Base-by-base conservation (phyloP, 2,797 vertebrate genomes). In the Petrocephalus schoutedeni region DNA sequence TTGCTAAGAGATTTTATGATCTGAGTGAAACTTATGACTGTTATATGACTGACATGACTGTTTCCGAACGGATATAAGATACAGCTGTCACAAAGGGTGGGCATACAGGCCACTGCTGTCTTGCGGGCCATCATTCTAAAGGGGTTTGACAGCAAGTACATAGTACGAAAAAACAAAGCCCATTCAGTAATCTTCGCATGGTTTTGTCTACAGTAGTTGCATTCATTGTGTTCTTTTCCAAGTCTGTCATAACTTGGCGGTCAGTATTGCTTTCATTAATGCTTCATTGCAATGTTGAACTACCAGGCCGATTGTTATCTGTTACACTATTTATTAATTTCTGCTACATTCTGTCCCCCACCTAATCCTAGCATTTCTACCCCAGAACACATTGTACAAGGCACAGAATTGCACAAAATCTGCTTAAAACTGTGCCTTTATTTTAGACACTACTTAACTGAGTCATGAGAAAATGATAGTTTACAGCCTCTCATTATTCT, bases 401-500 rank as follows among this genome's bases (percentile, higher is more conserved):
- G 36, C 19, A 54, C 16, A 64, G 19, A 64, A 61, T 28, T 86
- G 28, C 36, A 36, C 58, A 49, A 87, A 87, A 87, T 87, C 58
- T 88, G 36, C 57, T 53, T 88, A 88, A 71, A 84, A 85, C 57
- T 53, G 41, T 19, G 36, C 23, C 49, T 41, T 56, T 71, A 83
- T 67, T 83, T 85, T 59, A 64, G 45, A 53, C n/a, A 14, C 19
- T 54, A 64, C 80, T 88, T 36, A 41, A 45, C 80, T 80, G 23
- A 82, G 23, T 53, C 57, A 88, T 61, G 49, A 23, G 58, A 58
- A 85, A 84, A 54, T 45, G 10, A 45, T 61, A 57, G 56, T 83
- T 83, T 36, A 87, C 87, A 85, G 49, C 80, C 61, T 53, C 53
- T 84, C 64, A 57, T 88, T 87, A 87, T 74, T 74, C 49, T 56